phyloP scores from a whole-genome alignment of 2,888 invertebrate species.

The Galeruca laticollis region DNA sequence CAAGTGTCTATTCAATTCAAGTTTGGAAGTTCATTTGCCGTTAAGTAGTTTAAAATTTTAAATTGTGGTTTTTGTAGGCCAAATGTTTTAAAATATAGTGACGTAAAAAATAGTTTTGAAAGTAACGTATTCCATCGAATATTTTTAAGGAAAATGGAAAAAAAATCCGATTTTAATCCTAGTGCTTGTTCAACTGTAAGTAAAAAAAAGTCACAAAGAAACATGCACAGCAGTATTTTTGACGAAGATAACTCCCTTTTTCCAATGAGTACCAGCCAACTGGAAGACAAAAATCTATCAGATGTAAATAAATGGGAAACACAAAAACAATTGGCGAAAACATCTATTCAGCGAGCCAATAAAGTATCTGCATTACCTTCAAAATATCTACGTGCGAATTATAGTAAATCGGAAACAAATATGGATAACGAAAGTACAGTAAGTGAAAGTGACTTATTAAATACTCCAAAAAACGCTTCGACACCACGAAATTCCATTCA shows the following conservation, averaged over 20 bases:
- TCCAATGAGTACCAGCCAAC: constrained; percentile 31
- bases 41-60: neutral
- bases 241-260: constrained; percentile 44
- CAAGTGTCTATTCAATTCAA: no score
- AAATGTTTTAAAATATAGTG: neutral
- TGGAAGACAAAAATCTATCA: constrained; percentile 26
- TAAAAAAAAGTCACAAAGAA: constrained; percentile 53
- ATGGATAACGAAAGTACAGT: constrained; percentile 56
- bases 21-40: no score
- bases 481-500: constrained; percentile 56
- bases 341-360: constrained; percentile 52
- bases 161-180: constrained; percentile 51
- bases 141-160: constrained; percentile 19
- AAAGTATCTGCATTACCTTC: constrained; percentile 56
- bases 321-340: constrained; percentile 53
- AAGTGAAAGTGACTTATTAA: constrained; percentile 59
- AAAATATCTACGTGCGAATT: constrained; percentile 52
- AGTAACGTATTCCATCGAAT: neutral
- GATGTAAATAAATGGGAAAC: constrained; percentile 44
- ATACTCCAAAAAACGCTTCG: constrained; percentile 53
- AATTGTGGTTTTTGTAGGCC: neutral
- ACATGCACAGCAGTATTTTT: constrained; percentile 17
- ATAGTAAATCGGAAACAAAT: constrained; percentile 36
- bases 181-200: constrained; percentile 66
- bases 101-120: neutral